Conservation (phyloP, 2,888 invertebrate genomes). For the Cheilosia vulpina region DNA sequence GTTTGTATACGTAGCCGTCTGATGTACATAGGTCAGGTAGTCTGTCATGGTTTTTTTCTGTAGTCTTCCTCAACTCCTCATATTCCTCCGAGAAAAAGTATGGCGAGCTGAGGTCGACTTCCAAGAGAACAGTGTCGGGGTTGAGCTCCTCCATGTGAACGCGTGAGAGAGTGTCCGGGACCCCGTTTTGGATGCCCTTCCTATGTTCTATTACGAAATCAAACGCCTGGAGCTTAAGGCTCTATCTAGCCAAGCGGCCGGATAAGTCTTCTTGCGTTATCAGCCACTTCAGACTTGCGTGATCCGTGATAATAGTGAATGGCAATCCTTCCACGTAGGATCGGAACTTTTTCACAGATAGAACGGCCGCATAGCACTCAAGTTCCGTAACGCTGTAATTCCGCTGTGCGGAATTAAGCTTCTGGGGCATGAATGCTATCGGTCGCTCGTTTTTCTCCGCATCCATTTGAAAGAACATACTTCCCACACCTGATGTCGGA, state of each 20-base stretch:
- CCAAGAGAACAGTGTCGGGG: no score
- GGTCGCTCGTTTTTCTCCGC: slow-evolving; percentile 35
- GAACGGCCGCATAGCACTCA: slow-evolving; percentile 23
- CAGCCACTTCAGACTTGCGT: neutral
- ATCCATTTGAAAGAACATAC: slow-evolving; percentile 27
- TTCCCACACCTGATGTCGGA: slow-evolving; percentile 29
- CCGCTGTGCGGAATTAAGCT: slow-evolving; percentile 15
- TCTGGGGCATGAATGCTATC: slow-evolving; percentile 40
- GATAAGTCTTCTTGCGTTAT: neutral
- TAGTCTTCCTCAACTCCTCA: no score
- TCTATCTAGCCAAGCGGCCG: neutral
- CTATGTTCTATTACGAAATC: slow-evolving; percentile 2
- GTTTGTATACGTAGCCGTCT: no score
- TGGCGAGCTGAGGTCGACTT: no score
- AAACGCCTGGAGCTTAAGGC: neutral
- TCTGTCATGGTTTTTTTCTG: no score
- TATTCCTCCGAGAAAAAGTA: no score
- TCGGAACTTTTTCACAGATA: neutral
- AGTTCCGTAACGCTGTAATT: slow-evolving; percentile 31
- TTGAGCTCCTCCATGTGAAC: no score
- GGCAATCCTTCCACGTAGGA: neutral
- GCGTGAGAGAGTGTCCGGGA: neutral
- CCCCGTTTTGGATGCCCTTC: slow-evolving; percentile 4
- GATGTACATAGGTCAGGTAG: no score
- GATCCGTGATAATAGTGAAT: slow-evolving; percentile 1